Base-by-base conservation (phyloP, 2,888 invertebrate species). In the Notocelia uddmanniana region DNA sequence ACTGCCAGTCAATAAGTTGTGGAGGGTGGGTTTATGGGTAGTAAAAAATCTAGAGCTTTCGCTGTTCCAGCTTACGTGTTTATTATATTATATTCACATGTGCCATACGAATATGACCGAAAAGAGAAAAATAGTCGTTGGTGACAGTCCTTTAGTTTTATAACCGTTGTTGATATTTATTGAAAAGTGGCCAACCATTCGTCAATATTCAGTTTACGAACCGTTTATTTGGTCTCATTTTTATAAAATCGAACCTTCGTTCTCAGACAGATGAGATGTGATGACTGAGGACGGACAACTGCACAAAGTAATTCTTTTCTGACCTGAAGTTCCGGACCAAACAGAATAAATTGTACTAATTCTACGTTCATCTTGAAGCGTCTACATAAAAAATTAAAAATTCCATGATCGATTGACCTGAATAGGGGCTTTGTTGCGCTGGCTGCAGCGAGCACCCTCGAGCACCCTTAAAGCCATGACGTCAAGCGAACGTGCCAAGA, bases 321-420 rank as follows among this genome's bases (percentile, higher is more conserved):
- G n/a, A n/a, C n/a, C n/a, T n/a, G n/a, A n/a, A n/a, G n/a, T n/a
- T n/a, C n/a, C n/a, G n/a, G n/a, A n/a, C n/a, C n/a, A 21, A 21
- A 34, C 34, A 34, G 34, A 34, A 34, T n/a, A n/a, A 34, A 10
- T 11, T 34, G 3, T 45, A 45, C 45, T 45, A 18, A 2, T 18
- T 50, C 19, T 10, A 18, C 18, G n/a, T 19, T 34, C 11, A 41
- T 55, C 54, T 45, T n/a, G 10, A 41, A 41, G n/a, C 19, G 31
- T 58, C n/a, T 34, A 23, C 23, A 31, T 58, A 50, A 66, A 55
- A 69, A 45, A 71, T 71, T 64, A 19, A 69, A 75, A 75, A 69
- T 74, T 74, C 73, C 59, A 48, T 74, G 77, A 82, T 83, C 79
- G 81, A 82, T 83, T 86, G 88, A 88, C 88, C 89, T 86, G 82